These are phyloP conservation scores for Zaprionus ghesquierei DNA, from an alignment of 1,140 invertebrate genomes.

Conservation along the genomic window DNA sequence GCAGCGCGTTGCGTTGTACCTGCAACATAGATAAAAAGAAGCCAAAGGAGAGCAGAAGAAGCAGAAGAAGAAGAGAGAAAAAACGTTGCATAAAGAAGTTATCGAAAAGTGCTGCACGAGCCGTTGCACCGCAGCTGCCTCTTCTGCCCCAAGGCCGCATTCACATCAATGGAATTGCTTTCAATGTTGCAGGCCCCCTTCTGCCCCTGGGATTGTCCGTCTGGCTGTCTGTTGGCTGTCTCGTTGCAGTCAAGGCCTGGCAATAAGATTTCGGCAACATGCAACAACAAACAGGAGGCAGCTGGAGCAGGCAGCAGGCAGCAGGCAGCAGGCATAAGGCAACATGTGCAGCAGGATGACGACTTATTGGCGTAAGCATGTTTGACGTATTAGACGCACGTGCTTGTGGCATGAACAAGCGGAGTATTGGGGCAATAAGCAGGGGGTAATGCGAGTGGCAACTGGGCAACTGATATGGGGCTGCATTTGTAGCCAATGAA, in stretches of 20 bases:
- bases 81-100: constrained; percentile 74
- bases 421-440: too few species aligned
- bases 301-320: neutral
- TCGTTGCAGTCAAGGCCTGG: constrained; percentile 50
- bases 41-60: constrained; percentile 9
- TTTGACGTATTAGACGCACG: constrained; percentile 71
- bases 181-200: constrained; percentile 26
- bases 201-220: neutral
- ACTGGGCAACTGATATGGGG: neutral
- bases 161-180: constrained; percentile 59
- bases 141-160: constrained; percentile 21
- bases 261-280: constrained; percentile 64
- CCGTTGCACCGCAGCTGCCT: neutral
- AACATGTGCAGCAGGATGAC: constrained; percentile 52
- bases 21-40: constrained; percentile 20
- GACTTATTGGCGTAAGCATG: constrained; percentile 79
- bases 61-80: constrained; percentile 35
- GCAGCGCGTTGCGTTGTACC: constrained; percentile 39
- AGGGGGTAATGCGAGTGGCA: neutral
- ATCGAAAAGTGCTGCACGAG: constrained; percentile 70
- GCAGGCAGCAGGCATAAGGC: constrained; percentile 5
- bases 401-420: constrained; percentile 33
- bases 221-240: constrained; percentile 42
- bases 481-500: constrained; percentile 45
- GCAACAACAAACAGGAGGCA: neutral